Conservation (phyloP, 1,140 invertebrate species). For the Cydia splendana region DNA sequence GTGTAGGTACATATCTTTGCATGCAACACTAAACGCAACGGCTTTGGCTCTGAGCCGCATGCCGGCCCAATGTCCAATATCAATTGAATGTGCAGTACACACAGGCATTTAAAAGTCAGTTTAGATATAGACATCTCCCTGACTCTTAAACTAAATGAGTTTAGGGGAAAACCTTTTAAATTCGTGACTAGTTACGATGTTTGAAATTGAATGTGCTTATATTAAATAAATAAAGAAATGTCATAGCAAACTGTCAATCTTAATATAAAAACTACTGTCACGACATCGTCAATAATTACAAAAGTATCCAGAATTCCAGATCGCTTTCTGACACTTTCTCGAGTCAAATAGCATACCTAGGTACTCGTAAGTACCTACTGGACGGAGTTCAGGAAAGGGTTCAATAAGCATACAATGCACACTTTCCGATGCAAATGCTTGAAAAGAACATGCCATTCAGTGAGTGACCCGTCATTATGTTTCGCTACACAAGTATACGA, state of each 20-base stretch:
- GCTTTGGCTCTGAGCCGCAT: conserved; percentile 23
- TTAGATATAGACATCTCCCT: too few species aligned
- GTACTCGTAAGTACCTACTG: too few species aligned
- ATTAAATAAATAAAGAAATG: too few species aligned
- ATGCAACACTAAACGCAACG: conserved; percentile 61
- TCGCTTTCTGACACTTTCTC: neutral
- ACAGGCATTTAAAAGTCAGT: neutral
- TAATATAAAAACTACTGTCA: too few species aligned
- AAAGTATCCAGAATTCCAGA: too few species aligned
- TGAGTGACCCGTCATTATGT: conserved; percentile 4
- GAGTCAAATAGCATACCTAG: neutral
- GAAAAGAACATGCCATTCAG: neutral
- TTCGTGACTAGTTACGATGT: too few species aligned
- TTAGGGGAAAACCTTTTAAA: too few species aligned
- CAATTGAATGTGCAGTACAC: neutral
- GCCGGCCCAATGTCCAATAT: conserved; percentile 9
- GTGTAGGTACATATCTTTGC: conserved; percentile 57
- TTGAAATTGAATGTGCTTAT: too few species aligned
- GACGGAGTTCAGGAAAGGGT: neutral
- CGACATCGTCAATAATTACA: too few species aligned
- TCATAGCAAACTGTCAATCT: too few species aligned
- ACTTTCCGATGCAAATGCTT: neutral
- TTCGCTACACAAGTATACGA: neutral
- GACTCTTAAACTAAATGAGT: too few species aligned
- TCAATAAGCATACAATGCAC: neutral